A percentile compares a stretch with the other conserved stretches of the same genome.
These are phyloP conservation scores for Mirza zaza DNA, from an alignment of 2,113 vertebrate species.

Conservation along the genomic window DNA sequence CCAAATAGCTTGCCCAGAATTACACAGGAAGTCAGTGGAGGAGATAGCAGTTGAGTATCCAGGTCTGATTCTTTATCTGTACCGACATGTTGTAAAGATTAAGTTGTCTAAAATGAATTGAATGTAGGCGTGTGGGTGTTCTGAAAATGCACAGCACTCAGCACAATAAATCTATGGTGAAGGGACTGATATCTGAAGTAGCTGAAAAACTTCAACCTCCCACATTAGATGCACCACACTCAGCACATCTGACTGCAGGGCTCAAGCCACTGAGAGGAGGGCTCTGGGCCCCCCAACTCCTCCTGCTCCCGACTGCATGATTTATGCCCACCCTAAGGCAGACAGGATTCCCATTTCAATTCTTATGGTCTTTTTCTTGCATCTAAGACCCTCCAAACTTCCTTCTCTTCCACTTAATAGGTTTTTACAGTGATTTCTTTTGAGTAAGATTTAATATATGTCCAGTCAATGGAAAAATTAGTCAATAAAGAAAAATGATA, in stretches of 20 bases:
- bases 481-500: conserved; percentile 48
- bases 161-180: not conserved
- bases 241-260: not conserved
- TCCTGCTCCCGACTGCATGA: not conserved
- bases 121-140: not conserved
- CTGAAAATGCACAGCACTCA: not conserved
- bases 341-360: not conserved
- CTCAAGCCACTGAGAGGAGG: rapidly evolving
- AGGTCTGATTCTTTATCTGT: not conserved
- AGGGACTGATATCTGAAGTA: not conserved
- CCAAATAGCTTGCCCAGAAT: not conserved
- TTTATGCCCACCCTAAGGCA: not conserved
- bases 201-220: not conserved
- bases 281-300: not conserved
- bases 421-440: conserved; percentile 24
- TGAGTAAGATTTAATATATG: not conserved
- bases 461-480: conserved; percentile 27
- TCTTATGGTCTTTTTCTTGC: not conserved
- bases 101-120: not conserved
- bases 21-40: not conserved
- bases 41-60: not conserved
- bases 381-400: not conserved
- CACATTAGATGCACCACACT: not conserved
- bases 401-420: not conserved
- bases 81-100: not conserved